Percentiles rank a stretch among this genome's conserved stretches.
phyloP scores from a whole-genome alignment of 2,888 invertebrate species.

The Gortyna flavago region DNA sequence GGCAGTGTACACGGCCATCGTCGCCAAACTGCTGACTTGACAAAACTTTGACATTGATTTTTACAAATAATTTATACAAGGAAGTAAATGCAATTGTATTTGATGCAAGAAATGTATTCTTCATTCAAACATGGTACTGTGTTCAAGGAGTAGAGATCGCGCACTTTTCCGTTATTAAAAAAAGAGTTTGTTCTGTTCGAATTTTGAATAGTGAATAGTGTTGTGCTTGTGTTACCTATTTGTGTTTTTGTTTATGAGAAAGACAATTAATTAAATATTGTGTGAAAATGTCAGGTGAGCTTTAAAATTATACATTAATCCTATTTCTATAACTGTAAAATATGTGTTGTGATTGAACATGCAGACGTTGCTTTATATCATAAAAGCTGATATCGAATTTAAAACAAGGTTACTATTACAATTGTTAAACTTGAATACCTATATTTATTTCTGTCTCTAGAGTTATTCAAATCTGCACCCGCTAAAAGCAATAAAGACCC shows the following conservation, averaged over 20 bases:
- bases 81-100: conserved; percentile 68
- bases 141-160: conserved; percentile 68
- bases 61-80: conserved; percentile 75
- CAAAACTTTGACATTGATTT: conserved; percentile 77
- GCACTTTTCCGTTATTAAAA: conserved; percentile 72
- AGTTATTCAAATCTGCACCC: neutral
- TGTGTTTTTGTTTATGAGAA: conserved; percentile 7
- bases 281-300: conserved; percentile 75
- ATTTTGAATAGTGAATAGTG: conserved; percentile 53
- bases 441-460: neutral
- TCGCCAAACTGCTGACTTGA: conserved; percentile 67
- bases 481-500: neutral
- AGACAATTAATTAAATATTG: conserved; percentile 1
- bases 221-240: conserved; percentile 41
- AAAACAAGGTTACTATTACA: conserved; percentile 22
- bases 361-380: conserved; percentile 10
- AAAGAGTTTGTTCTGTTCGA: conserved; percentile 7
- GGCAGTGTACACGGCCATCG: conserved; percentile 56
- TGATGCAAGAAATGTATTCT: conserved; percentile 61
- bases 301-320: neutral
- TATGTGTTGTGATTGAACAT: neutral
- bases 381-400: conserved; percentile 3
- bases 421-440: neutral
- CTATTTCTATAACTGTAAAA: neutral
- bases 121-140: conserved; percentile 62